phyloP scores from a whole-genome alignment of 1,140 invertebrate species.

The Ectropis grisescens region DNA sequence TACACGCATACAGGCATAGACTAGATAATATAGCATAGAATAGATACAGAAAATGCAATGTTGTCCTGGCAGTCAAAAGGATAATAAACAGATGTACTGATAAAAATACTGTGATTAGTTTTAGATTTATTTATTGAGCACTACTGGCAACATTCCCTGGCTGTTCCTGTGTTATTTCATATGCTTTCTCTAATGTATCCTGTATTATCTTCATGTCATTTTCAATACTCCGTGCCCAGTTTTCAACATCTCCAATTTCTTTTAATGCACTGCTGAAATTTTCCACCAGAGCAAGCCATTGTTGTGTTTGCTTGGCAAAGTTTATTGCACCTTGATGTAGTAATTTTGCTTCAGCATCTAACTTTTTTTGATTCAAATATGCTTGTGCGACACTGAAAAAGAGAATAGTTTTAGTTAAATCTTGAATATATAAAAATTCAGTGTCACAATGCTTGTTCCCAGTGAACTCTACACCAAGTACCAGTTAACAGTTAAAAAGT shows the following conservation, averaged over 20 bases:
- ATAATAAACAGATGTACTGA: too few species aligned
- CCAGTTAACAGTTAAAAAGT: too few species aligned
- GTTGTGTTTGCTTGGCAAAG: conserved; percentile 96
- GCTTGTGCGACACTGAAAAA: conserved; percentile 90
- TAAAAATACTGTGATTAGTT: too few species aligned
- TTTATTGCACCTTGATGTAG: conserved; percentile 94
- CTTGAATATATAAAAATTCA: too few species aligned
- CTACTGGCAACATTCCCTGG: conserved; percentile 5
- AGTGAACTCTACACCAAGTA: too few species aligned
- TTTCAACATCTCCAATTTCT: conserved; percentile 98
- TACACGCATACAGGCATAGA: too few species aligned
- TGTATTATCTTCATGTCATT: conserved; percentile 95
- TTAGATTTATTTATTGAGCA: conserved; percentile 22
- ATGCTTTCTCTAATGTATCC: conserved; percentile 93
- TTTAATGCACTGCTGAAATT: conserved; percentile 96
- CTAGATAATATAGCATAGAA: too few species aligned
- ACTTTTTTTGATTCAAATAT: conserved; percentile 96
- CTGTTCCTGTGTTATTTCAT: conserved; percentile 81
- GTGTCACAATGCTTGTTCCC: too few species aligned
- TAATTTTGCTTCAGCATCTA: conserved; percentile 97
- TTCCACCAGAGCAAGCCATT: conserved; percentile 95
- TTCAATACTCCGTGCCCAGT: conserved; percentile 98
- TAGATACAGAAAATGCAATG: too few species aligned
- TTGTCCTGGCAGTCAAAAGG: too few species aligned
- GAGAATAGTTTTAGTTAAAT: conserved; percentile 15